A percentile compares a stretch with the other conserved stretches of the same genome.
These are phyloP conservation scores for Drosophila quinaria DNA, from an alignment of 2,888 invertebrate genomes.

Conservation along the genomic window DNA sequence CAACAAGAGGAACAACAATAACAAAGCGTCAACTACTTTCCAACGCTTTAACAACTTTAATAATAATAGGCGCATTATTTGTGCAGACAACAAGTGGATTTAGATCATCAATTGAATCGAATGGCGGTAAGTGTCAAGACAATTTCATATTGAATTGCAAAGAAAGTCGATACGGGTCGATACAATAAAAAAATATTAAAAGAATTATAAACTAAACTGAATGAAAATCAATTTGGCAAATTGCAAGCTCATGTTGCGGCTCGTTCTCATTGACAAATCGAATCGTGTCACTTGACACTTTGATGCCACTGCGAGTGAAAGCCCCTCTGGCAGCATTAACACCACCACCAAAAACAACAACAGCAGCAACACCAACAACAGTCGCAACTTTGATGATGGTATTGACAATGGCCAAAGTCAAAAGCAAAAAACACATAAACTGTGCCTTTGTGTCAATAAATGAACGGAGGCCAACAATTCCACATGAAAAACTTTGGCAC, in stretches of 20 bases:
- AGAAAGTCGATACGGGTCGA: constrained; percentile 47
- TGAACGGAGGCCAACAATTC: constrained; percentile 51
- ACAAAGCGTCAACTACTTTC: constrained; percentile 70
- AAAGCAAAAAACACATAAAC: constrained; percentile 62
- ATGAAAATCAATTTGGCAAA: constrained; percentile 79
- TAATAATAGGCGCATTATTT: constrained; percentile 78
- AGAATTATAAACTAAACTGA: constrained; percentile 48
- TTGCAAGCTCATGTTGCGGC: constrained; percentile 74
- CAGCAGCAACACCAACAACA: constrained; percentile 13
- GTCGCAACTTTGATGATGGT: constrained; percentile 26
- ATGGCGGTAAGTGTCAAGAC: constrained; percentile 77
- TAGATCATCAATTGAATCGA: constrained; percentile 77
- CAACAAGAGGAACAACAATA: constrained; percentile 24
- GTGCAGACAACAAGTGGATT: constrained; percentile 83
- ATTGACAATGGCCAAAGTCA: constrained; percentile 59
- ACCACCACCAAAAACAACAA: constrained; percentile 7
- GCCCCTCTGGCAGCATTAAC: constrained; percentile 35
- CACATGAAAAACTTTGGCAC: constrained; percentile 78
- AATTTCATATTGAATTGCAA: constrained; percentile 49
- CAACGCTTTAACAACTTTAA: constrained; percentile 77
- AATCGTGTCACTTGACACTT: constrained; percentile 71
- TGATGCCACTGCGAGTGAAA: constrained; percentile 63
- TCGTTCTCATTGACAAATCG: constrained; percentile 67
- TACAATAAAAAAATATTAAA: constrained; percentile 12
- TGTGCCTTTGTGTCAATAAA: constrained; percentile 80